Evolutionary conservation across 2,888 invertebrate species (phyloP).

Genomic region (Scrobipalpa atriplicella): DNA sequence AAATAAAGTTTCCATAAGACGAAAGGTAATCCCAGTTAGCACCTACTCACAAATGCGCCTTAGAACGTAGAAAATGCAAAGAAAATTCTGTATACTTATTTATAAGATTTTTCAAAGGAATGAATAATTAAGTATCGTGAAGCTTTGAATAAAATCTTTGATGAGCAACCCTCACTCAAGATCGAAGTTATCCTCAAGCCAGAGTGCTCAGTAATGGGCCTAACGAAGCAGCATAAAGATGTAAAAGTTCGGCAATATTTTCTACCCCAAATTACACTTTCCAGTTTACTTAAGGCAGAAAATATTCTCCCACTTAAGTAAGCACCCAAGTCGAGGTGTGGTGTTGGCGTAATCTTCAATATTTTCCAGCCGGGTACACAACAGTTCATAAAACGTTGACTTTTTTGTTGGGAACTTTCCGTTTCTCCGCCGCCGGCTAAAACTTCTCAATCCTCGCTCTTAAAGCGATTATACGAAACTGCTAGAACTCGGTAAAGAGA

Average conservation of each 20-base stretch:
- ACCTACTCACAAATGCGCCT: background rate
- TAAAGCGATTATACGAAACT: conserved; percentile 32
- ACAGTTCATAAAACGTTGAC: conserved; percentile 24
- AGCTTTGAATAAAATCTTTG: background rate
- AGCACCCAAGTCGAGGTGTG: conserved; percentile 17
- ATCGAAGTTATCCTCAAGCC: conserved; percentile 11
- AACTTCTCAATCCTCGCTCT: conserved; percentile 32
- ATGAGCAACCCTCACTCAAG: conserved; percentile 6
- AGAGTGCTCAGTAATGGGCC: conserved; percentile 5
- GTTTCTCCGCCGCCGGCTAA: conserved; percentile 26
- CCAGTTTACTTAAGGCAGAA: conserved; percentile 9
- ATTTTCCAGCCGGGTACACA: conserved; percentile 18
- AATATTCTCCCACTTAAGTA: background rate
- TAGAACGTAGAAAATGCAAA: background rate
- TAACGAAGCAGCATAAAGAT: conserved; percentile 14
- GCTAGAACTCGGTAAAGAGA: conserved; percentile 36
- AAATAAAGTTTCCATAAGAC: background rate
- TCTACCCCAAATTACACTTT: conserved; percentile 18
- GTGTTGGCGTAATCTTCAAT: conserved; percentile 23
- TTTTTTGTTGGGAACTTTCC: conserved; percentile 34
- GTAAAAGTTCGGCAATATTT: conserved; percentile 15
- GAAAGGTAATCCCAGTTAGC: background rate
- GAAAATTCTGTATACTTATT: background rate
- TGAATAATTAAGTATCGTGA: background rate
- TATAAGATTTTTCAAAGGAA: background rate